Evolutionary conservation across 53 echinoderm and acorn worm genomes (phyloP).

Genomic region (Mesocentrotus franciscanus): DNA sequence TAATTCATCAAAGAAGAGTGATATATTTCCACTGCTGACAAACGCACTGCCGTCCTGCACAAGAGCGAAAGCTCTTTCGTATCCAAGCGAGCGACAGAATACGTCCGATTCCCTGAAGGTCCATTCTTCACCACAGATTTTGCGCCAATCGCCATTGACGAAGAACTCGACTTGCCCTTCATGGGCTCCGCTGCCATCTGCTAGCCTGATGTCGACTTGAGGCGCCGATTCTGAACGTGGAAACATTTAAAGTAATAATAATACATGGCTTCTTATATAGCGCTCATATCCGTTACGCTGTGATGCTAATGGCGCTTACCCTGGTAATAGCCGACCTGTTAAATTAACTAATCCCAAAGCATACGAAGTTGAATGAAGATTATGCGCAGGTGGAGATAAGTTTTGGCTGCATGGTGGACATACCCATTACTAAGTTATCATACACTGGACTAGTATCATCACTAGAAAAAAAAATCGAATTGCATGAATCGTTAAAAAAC

Average conservation of each 20-base stretch:
- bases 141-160: slow-evolving; percentile 10
- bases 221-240: slow-evolving; percentile 21
- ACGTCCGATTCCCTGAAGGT: background rate
- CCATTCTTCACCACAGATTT: slow-evolving; percentile 17
- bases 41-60: slow-evolving; percentile 26
- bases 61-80: background rate
- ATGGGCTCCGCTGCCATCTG: background rate
- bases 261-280: too few relatives aligned
- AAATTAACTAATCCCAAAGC: too few relatives aligned
- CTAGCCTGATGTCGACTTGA: background rate
- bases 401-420: too few relatives aligned
- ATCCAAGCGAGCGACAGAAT: slow-evolving; percentile 45
- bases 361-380: too few relatives aligned
- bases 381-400: too few relatives aligned
- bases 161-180: slow-evolving; percentile 31
- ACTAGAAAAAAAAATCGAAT: too few relatives aligned
- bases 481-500: too few relatives aligned
- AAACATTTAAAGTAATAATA: background rate
- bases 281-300: too few relatives aligned
- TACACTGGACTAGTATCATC: too few relatives aligned
- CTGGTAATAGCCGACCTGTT: too few relatives aligned
- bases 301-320: too few relatives aligned
- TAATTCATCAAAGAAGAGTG: background rate
- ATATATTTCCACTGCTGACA: background rate
- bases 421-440: too few relatives aligned